Evolutionary conservation across 2,113 vertebrate species (phyloP).

Genomic region (Polypterus bichir): DNA sequence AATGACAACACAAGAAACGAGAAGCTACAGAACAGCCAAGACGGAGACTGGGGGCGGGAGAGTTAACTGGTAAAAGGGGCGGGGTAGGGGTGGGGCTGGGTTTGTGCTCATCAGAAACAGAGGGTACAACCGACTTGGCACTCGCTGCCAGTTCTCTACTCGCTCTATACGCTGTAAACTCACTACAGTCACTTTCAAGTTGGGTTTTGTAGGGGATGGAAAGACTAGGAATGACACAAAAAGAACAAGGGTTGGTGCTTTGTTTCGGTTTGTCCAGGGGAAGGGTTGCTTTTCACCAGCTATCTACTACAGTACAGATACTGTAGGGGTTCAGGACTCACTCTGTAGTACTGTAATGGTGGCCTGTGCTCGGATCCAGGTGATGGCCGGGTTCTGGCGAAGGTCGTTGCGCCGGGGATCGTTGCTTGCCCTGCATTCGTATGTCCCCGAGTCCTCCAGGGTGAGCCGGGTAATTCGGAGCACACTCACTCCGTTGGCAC

Average conservation of each 20-base stretch:
- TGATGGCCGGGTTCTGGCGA: conserved; percentile 92
- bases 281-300: conserved; percentile 53
- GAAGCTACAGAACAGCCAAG: conserved; percentile 20
- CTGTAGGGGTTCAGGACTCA: conserved; percentile 65
- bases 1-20: conserved; percentile 21
- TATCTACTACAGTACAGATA: conserved; percentile 72
- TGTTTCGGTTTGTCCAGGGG: conserved; percentile 28
- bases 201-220: conserved; percentile 10
- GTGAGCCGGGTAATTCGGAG: conserved; percentile 85
- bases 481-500: conserved; percentile 89
- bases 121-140: conserved; percentile 9
- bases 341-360: conserved; percentile 97
- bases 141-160: too few species aligned
- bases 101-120: conserved; percentile 39
- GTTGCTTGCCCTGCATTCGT: conserved; percentile 98
- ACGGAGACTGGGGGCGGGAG: conserved; percentile 18
- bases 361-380: conserved; percentile 98
- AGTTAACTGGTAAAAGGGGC: conserved; percentile 32
- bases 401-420: conserved; percentile 92
- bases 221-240: conserved; percentile 22
- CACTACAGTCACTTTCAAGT: background rate
- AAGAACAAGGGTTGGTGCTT: conserved; percentile 15
- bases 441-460: conserved; percentile 94
- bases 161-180: too few species aligned
- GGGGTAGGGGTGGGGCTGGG: conserved; percentile 27